Conservation (phyloP, 2,888 invertebrate species). For the Pollenia amentaria region DNA sequence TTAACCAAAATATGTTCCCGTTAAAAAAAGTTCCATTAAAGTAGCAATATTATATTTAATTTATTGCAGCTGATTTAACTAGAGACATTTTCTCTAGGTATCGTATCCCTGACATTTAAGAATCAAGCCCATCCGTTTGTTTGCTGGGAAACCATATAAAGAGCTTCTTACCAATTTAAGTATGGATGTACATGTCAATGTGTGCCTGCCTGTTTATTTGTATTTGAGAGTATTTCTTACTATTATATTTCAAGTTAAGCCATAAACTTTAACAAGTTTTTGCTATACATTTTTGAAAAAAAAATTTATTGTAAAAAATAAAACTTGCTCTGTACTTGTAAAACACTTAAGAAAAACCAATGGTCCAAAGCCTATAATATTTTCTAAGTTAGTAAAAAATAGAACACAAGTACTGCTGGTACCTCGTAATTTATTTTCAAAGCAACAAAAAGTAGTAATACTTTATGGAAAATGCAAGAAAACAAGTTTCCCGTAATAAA, state of each 20-base stretch:
- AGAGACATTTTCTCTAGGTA: too few species aligned
- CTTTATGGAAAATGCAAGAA: neutral
- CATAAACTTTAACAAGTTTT: constrained; percentile 12
- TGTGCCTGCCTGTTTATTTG: too few species aligned
- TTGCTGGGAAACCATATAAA: too few species aligned
- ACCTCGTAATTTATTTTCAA: neutral
- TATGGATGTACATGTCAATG: too few species aligned
- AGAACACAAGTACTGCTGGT: neutral
- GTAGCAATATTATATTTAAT: too few species aligned
- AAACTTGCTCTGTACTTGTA: neutral
- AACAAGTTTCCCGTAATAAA: neutral
- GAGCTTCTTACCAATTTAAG: too few species aligned
- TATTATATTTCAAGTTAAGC: neutral
- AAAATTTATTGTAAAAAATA: constrained; percentile 28
- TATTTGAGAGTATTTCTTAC: neutral
- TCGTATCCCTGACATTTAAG: too few species aligned
- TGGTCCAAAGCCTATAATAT: constrained; percentile 29
- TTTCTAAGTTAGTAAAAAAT: neutral
- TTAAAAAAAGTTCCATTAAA: too few species aligned
- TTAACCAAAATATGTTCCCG: too few species aligned
- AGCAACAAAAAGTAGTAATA: constrained; percentile 10
- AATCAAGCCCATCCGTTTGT: too few species aligned
- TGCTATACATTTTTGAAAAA: constrained; percentile 16
- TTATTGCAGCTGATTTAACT: too few species aligned
- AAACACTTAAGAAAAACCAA: neutral